Conservation (phyloP, 2,797 vertebrate genomes). For the Poecile montanus region DNA sequence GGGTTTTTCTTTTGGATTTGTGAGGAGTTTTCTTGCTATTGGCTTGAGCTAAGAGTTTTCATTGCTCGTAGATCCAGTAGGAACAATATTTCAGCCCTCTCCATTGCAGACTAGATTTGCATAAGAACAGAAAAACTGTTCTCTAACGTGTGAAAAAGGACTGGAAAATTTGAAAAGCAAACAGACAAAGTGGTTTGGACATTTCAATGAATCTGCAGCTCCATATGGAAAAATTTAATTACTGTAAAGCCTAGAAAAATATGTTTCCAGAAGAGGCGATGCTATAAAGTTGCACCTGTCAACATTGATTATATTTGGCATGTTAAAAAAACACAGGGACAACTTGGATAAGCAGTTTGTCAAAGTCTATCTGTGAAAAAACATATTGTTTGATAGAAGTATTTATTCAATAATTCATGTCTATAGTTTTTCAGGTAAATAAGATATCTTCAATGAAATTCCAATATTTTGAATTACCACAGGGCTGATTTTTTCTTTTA, state of each 20-base stretch:
- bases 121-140: neutral
- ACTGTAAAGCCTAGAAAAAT: neutral
- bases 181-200: neutral
- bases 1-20: neutral
- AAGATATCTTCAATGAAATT: neutral
- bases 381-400: neutral
- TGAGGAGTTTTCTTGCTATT: neutral
- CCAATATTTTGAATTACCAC: neutral
- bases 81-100: neutral
- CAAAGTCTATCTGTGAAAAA: neutral
- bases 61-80: rapidly evolving
- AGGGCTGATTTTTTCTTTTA: neutral
- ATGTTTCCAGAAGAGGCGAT: neutral
- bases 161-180: neutral
- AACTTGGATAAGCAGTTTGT: neutral
- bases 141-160: neutral
- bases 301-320: conserved; percentile 14
- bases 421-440: neutral
- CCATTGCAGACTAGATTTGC: neutral
- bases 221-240: conserved; percentile 13
- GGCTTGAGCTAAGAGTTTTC: neutral
- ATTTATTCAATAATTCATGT: neutral
- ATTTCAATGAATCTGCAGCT: neutral
- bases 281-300: neutral
- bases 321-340: neutral